Base-by-base conservation (phyloP, 2,113 vertebrate genomes). In the Channa maculata region DNA sequence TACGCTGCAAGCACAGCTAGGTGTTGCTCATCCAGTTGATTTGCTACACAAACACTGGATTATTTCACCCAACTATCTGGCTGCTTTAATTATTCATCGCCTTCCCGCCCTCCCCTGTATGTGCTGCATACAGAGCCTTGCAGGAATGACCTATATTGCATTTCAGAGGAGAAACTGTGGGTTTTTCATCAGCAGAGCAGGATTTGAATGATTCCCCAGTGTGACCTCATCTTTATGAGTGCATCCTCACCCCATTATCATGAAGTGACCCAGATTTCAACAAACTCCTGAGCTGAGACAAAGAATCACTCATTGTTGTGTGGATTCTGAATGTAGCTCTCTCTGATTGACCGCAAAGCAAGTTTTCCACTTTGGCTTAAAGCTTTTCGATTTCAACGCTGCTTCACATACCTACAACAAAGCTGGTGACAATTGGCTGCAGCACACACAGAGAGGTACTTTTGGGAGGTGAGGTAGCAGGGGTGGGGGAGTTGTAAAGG, bases 1-100 rank as follows among this genome's bases (percentile, higher is more conserved):
- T 44, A 1, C 87, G 89, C 92, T 92, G 95, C 94, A 94, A 92
- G 93, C 94, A 68, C 85, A 93, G 90, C 91, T 94, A 92, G 93
- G 87, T 92, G 92, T 82, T 91, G 93, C 91, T 93, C 85, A 91
- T 94, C 95, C 94, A 86, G 92, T 93, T 92, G 94, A 94, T 96
- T 95, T 96, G 93, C 94, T 92, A 91, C 95, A 96, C 96, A 95
- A 93, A 96, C 96, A 96, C 94, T 86, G 88, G 90, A 95, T 96
- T 96, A 86, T 95, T 94, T 95, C 76, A 72, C 71, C 61, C 78
- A 78, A 82, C 77, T 80, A 85, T 78, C 74, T 33, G 87, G 87
- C 91, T 92, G 92, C 94, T 96, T 96, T 96, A 96, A 97, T 96
- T 95, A 97, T 96, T 96, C 95, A 96, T 95, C 92, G 50, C 48